These are phyloP conservation scores for Stenodera caucasica DNA, from an alignment of 2,888 invertebrate species.

Conservation along the genomic window DNA sequence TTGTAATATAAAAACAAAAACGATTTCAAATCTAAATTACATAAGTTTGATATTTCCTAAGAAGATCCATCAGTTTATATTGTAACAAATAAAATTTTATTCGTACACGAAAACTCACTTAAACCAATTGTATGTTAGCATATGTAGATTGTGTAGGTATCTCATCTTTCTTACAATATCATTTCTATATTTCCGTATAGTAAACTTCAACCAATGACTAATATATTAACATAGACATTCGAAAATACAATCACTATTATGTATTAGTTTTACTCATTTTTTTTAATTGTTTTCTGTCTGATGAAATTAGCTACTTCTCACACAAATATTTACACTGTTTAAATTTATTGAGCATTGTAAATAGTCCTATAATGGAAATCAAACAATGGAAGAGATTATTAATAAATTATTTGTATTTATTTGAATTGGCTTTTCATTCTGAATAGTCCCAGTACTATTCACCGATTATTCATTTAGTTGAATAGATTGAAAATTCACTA, in stretches of 20 bases:
- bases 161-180: slow-evolving; percentile 25
- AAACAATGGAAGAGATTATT: neutral
- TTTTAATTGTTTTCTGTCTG: neutral
- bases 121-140: slow-evolving; percentile 20
- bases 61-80: neutral
- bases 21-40: neutral
- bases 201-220: slow-evolving; percentile 14
- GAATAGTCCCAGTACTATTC: neutral
- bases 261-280: neutral
- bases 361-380: neutral
- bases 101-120: slow-evolving; percentile 27
- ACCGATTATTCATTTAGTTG: too few species aligned
- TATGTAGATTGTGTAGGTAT: slow-evolving; percentile 22
- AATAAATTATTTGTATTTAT: slow-evolving; percentile 3
- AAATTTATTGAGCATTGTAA: slow-evolving; percentile 1
- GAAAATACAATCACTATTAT: slow-evolving; percentile 8
- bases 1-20: neutral
- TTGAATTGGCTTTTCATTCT: slow-evolving; percentile 2
- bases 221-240: slow-evolving; percentile 9
- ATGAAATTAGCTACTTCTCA: neutral
- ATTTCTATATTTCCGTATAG: slow-evolving; percentile 18
- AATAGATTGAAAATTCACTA: too few species aligned
- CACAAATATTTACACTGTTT: slow-evolving; percentile 3
- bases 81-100: slow-evolving; percentile 21
- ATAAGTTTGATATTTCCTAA: neutral